A percentile compares a stretch with the other conserved stretches of the same genome.
These are phyloP conservation scores for Seriola dumerili DNA, from an alignment of 2,113 vertebrate species.

Conservation along the genomic window DNA sequence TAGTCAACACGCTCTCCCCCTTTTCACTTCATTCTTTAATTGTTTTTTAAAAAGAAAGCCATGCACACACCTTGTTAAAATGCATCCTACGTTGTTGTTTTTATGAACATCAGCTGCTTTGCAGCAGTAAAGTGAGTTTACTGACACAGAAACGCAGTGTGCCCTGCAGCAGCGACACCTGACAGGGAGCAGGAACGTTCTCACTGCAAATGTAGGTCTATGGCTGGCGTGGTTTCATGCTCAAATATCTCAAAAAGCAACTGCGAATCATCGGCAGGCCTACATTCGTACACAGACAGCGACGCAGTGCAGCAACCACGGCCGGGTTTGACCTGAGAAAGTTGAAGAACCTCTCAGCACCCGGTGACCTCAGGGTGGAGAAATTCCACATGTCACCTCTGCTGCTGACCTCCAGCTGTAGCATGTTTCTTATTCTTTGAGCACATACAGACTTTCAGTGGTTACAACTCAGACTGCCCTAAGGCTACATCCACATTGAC, in stretches of 20 bases:
- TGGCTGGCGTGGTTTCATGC: background rate
- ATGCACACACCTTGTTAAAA: constrained; percentile 36
- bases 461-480: background rate
- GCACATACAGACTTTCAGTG: background rate
- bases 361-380: constrained; percentile 49
- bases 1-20: background rate
- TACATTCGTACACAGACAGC: background rate
- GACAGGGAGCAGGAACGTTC: constrained; percentile 41
- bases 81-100: constrained; percentile 21
- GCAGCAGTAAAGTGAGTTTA: constrained; percentile 29
- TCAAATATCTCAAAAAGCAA: constrained; percentile 12
- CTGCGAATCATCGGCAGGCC: background rate
- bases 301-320: background rate
- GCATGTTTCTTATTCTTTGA: constrained; percentile 36
- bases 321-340: constrained; percentile 21
- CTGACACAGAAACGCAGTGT: constrained; percentile 31
- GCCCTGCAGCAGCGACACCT: constrained; percentile 49
- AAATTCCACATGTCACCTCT: constrained; percentile 49
- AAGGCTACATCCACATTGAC: background rate
- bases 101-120: constrained; percentile 67
- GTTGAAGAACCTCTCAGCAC: constrained; percentile 22
- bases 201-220: constrained; percentile 25
- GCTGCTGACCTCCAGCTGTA: constrained; percentile 46
- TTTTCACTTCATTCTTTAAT: constrained; percentile 11
- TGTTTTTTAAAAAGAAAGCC: constrained; percentile 10